Base-by-base conservation (phyloP, 92 coral and sea anemone species). In the Parazoanthus darwini region DNA sequence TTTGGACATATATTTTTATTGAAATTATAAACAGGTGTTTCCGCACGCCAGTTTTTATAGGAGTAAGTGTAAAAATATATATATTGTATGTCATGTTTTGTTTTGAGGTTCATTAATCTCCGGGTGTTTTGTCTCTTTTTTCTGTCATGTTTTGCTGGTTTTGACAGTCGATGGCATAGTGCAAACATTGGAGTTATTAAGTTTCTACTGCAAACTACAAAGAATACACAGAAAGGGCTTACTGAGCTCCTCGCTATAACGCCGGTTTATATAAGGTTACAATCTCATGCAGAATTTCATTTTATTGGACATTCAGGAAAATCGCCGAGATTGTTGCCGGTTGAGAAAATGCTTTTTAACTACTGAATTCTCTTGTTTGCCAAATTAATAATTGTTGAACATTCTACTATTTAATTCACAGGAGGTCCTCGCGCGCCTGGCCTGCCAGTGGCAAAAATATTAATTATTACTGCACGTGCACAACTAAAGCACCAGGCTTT, bases 381-480 rank as follows among this genome's bases (percentile, higher is more conserved):
- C 56, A 26, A 23, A 37, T 70, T 71, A 44, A 8, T 84, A 25
- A 71, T 70, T 8, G 72, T 43, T 26, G 35, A 58, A 6, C 2
- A 56, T 54, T 20, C 51, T 42, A 80, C 58, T 80, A 44, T 38
- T 35, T 35, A 33, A 18, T 18, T 56, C 71, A 56, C 65, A 72
- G 87, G 87, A 44, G 87, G 35, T 71, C 77, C 0, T 0, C 65
- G 29, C 65, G 29, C 43, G 83, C 71, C 70, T 46, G 86, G 18
- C 68, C 68, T 3, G 67, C 79, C 44, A 84, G 29, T 84, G 65
- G 78, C 59, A 70, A 71, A 39, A 33, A 46, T 14, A 84, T 71
- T 84, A 84, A 84, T 84, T 72, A 46, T 36, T 13, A 48, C 26
- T 5, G 68, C 87, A 84, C 68, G 87, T 71, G 87, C 16, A 44